A percentile compares a stretch with the other conserved stretches of the same genome.
Conservation (phyloP, 23 tunicate genomes). For the Phallusia fumigata region DNA sequence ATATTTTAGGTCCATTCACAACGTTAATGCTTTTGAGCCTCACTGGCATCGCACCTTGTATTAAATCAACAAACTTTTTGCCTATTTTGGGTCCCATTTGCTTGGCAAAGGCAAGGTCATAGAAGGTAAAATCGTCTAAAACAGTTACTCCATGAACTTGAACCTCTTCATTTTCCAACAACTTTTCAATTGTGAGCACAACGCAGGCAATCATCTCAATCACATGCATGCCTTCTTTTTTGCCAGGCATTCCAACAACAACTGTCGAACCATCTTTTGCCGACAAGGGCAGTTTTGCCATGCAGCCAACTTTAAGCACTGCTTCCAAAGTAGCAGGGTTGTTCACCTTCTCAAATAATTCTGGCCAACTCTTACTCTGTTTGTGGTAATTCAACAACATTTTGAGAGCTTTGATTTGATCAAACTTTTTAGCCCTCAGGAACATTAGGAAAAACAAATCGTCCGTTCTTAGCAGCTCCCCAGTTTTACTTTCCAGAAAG, state of each 20-base stretch:
- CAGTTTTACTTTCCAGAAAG: conserved; percentile 28
- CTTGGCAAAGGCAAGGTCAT: conserved; percentile 25
- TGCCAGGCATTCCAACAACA: conserved; percentile 34
- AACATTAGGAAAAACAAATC: too few relatives aligned
- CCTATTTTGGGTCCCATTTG: conserved; percentile 66
- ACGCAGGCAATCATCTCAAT: too few relatives aligned
- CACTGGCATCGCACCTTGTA: too few relatives aligned
- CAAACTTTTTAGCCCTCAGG: conserved; percentile 51
- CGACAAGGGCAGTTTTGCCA: too few relatives aligned
- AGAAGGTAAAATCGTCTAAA: conserved; percentile 28
- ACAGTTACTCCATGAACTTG: conserved; percentile 52
- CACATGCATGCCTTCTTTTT: too few relatives aligned
- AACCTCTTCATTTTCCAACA: conserved; percentile 44
- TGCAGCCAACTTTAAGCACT: neutral
- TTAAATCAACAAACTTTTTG: conserved; percentile 31
- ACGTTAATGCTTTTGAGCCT: too few relatives aligned
- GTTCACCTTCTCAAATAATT: conserved; percentile 36
- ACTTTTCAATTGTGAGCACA: conserved; percentile 22
- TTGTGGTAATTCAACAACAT: conserved; percentile 48
- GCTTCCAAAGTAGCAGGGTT: conserved; percentile 31
- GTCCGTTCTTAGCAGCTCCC: conserved; percentile 24
- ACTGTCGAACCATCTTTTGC: conserved; percentile 4
- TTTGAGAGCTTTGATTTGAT: conserved; percentile 48
- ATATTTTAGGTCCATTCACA: too few relatives aligned
- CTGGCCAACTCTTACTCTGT: conserved; percentile 17